phyloP scores from a whole-genome alignment of 2,113 vertebrate genomes.

The Chionomys nivalis region DNA sequence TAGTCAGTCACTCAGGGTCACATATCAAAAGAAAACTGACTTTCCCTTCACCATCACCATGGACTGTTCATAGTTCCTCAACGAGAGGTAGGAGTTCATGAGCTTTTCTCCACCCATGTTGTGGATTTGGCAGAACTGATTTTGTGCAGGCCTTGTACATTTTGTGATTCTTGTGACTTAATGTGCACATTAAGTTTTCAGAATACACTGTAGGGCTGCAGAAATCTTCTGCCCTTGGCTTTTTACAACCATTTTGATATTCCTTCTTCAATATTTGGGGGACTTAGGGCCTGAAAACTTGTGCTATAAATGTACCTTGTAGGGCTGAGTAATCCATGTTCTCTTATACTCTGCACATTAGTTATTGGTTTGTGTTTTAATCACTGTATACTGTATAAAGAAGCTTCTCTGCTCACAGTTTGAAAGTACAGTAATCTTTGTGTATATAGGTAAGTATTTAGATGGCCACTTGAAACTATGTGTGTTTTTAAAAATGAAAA shows the following conservation, averaged over 20 bases:
- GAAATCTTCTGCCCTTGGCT: too few species aligned
- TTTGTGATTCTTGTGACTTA: background rate
- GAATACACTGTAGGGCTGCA: too few species aligned
- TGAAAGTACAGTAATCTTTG: background rate
- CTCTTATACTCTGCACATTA: background rate
- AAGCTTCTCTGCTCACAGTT: background rate
- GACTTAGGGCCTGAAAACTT: background rate
- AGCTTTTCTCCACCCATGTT: background rate
- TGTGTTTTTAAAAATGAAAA: background rate
- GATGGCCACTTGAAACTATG: background rate
- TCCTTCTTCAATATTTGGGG: too few species aligned
- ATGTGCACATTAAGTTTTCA: background rate
- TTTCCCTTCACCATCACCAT: background rate
- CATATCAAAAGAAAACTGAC: too few species aligned
- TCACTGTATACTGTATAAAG: too few species aligned
- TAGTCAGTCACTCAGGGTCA: background rate
- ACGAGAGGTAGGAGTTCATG: background rate
- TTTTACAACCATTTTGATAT: background rate
- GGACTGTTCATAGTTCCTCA: background rate
- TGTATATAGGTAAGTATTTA: background rate
- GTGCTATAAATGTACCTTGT: background rate
- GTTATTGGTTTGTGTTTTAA: background rate
- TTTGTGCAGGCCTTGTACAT: background rate
- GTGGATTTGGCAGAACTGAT: background rate
- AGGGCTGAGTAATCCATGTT: background rate